Evolutionary conservation across 2,113 vertebrate genomes (phyloP).

Genomic region (Cochlearius cochlearius): DNA sequence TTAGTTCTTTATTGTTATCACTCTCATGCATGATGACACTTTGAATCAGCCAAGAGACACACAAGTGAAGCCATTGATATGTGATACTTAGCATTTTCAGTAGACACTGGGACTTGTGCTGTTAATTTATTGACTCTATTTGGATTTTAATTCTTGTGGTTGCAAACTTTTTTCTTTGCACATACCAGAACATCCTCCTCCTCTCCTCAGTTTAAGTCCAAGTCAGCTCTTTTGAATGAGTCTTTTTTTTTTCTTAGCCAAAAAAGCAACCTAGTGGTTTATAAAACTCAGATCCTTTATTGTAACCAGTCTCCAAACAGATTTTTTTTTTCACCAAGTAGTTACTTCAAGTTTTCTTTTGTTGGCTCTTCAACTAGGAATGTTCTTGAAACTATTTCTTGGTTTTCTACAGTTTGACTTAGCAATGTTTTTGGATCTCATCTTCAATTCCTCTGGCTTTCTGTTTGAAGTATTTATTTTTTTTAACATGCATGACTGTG

Average conservation of each 20-base stretch:
- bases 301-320: not conserved
- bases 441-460: conserved; percentile 23
- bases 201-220: not conserved
- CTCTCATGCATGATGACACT: not conserved
- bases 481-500: not conserved
- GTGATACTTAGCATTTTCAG: conserved; percentile 19
- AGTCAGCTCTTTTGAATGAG: conserved; percentile 9
- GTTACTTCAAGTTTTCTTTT: not conserved
- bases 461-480: not conserved
- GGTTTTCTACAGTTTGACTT: not conserved
- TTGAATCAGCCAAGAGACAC: not conserved
- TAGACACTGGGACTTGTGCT: not conserved
- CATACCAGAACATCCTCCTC: conserved; percentile 35
- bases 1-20: not conserved
- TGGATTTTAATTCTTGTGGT: conserved; percentile 66
- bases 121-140: conserved; percentile 46
- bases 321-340: not conserved
- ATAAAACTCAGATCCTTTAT: conserved; percentile 41
- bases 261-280: conserved; percentile 33
- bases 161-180: conserved; percentile 28
- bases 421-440: conserved; percentile 22
- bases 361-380: conserved; percentile 26
- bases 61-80: not conserved
- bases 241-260: conserved; percentile 8
- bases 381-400: conserved; percentile 58